Percentiles rank a stretch among this genome's conserved stretches.
Conservation (phyloP, 2,888 invertebrate species). For the Mythimna vitellina region DNA sequence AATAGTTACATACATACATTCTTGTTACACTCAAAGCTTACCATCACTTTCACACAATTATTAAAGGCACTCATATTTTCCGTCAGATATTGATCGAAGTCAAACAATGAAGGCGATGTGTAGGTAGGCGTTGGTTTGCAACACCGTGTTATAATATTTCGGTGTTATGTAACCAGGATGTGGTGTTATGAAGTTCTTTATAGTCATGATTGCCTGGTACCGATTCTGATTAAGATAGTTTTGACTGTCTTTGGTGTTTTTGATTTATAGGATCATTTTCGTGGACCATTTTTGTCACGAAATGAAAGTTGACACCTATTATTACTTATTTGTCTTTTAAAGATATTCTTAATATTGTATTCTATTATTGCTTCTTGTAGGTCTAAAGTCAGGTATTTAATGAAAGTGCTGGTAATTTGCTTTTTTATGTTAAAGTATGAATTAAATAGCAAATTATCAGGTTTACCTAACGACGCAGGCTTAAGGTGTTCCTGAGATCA, state of each 20-base stretch:
- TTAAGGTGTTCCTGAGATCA: no score
- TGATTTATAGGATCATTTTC: neutral
- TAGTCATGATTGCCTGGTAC: slow-evolving; percentile 49
- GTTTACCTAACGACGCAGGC: no score
- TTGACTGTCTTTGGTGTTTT: neutral
- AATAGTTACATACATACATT: slow-evolving; percentile 27
- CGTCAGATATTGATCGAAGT: slow-evolving; percentile 62
- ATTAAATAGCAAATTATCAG: no score
- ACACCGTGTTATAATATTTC: slow-evolving; percentile 60
- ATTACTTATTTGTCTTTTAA: neutral
- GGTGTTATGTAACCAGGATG: slow-evolving; percentile 62
- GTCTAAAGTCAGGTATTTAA: no score
- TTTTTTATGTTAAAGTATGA: no score
- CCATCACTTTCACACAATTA: slow-evolving; percentile 62
- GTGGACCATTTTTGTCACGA: neutral
- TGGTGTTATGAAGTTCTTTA: slow-evolving; percentile 41
- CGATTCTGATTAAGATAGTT: slow-evolving; percentile 37
- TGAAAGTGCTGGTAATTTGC: no score
- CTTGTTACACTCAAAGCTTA: slow-evolving; percentile 32
- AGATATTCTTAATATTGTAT: no score
- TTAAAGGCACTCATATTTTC: slow-evolving; percentile 52
- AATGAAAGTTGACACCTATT: neutral
- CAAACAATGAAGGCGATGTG: slow-evolving; percentile 63
- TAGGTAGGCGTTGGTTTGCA: slow-evolving; percentile 65
- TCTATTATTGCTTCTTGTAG: no score